phyloP scores from a whole-genome alignment of 2,797 vertebrate species.

The Danio choprae region DNA sequence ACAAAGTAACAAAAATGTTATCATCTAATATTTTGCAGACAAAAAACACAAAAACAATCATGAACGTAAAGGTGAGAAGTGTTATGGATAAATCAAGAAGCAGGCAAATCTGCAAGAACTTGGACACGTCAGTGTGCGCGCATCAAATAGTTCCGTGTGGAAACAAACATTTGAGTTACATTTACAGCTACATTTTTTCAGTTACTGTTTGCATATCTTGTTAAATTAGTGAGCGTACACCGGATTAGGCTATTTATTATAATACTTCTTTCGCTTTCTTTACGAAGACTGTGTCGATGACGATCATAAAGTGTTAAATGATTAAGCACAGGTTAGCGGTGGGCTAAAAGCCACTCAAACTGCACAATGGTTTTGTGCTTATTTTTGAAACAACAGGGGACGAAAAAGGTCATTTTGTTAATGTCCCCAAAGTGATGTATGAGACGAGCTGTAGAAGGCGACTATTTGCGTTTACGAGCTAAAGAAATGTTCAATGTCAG shows the following conservation, averaged over 20 bases:
- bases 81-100: not conserved
- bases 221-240: not conserved
- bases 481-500: not conserved
- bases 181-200: no score
- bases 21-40: not conserved
- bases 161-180: constrained; percentile 40
- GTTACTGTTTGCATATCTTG: not conserved
- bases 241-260: not conserved
- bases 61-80: not conserved
- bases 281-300: not conserved
- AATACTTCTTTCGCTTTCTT: not conserved
- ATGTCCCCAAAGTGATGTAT: not conserved
- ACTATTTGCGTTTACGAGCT: not conserved
- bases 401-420: not conserved
- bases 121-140: constrained; percentile 64
- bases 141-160: constrained; percentile 50
- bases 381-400: not conserved
- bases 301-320: not conserved
- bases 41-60: not conserved
- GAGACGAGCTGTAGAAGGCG: not conserved
- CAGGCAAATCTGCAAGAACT: not conserved
- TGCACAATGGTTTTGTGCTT: not conserved
- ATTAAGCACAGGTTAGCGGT: not conserved
- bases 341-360: not conserved
- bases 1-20: no score